phyloP scores from a whole-genome alignment of 2,888 invertebrate species.

The Mechanitis messenoides region DNA sequence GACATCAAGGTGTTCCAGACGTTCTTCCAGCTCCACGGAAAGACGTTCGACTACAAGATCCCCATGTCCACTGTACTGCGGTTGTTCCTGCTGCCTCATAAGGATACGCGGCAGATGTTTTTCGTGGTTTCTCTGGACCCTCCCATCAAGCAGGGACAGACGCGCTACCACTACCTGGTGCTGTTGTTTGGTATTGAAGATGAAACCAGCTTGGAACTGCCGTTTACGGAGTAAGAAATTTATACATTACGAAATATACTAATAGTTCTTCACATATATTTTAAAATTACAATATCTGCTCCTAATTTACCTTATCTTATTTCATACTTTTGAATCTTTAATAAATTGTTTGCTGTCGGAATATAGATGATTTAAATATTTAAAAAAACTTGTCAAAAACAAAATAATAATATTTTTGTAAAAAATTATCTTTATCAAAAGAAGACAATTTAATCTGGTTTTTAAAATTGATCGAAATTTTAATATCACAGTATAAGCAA shows the following conservation, averaged over 20 bases:
- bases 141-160: conserved; percentile 99
- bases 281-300: too few relatives aligned
- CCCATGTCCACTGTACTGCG: conserved; percentile 97
- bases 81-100: conserved; percentile 95
- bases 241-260: background rate
- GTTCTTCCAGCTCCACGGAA: conserved; percentile 85
- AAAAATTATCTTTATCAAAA: too few relatives aligned
- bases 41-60: conserved; percentile 99
- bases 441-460: too few relatives aligned
- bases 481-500: too few relatives aligned
- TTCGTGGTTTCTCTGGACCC: conserved; percentile 98
- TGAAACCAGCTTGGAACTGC: conserved; percentile 92
- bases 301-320: too few relatives aligned
- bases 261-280: too few relatives aligned
- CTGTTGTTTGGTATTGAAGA: conserved; percentile 96
- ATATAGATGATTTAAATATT: too few relatives aligned
- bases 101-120: conserved; percentile 98
- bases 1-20: conserved; percentile 94
- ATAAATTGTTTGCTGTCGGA: too few relatives aligned
- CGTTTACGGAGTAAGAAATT: conserved; percentile 88
- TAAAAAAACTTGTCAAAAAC: too few relatives aligned
- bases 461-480: too few relatives aligned
- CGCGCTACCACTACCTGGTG: conserved; percentile 97
- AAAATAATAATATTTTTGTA: too few relatives aligned
- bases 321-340: too few relatives aligned